A percentile compares a stretch with the other conserved stretches of the same genome.
Evolutionary conservation across 2,888 invertebrate species (phyloP).

Genomic region (Piscicola geometra): DNA sequence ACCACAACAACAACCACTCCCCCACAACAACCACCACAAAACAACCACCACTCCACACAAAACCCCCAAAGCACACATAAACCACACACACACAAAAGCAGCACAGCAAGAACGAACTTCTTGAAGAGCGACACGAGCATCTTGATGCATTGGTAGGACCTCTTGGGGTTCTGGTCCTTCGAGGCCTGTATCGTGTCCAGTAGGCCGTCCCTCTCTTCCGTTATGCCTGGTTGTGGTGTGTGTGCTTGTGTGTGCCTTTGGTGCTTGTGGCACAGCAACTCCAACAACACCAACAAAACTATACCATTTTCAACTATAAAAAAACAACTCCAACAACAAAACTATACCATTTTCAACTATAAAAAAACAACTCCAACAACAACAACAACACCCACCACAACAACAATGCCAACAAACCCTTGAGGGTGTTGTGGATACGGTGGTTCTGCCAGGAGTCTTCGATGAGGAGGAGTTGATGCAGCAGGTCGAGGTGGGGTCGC

Average conservation of each 20-base stretch:
- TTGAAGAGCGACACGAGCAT: slow-evolving; percentile 84
- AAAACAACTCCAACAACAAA: not conserved
- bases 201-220: slow-evolving; percentile 81
- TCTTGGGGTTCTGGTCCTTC: slow-evolving; percentile 89
- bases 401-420: slow-evolving; percentile 62
- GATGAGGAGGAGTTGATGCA: slow-evolving; percentile 77
- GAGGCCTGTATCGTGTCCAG: slow-evolving; percentile 86
- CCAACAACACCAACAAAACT: not conserved
- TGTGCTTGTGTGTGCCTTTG: no score
- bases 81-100: not conserved
- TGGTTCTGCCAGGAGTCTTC: slow-evolving; percentile 95
- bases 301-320: not conserved
- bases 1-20: not conserved
- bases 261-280: no score
- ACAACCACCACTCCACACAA: slow-evolving; percentile 45
- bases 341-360: not conserved
- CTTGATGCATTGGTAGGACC: slow-evolving; percentile 94
- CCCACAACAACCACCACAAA: not conserved
- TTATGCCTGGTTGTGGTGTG: slow-evolving; percentile 66
- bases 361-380: not conserved
- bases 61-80: not conserved
- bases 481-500: slow-evolving; percentile 81
- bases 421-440: slow-evolving; percentile 85
- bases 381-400: not conserved
- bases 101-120: slow-evolving; percentile 54